A percentile compares a stretch with the other conserved stretches of the same genome.
Evolutionary conservation across 1,140 invertebrate genomes (phyloP).

Genomic region (Xylocopa sonorina): DNA sequence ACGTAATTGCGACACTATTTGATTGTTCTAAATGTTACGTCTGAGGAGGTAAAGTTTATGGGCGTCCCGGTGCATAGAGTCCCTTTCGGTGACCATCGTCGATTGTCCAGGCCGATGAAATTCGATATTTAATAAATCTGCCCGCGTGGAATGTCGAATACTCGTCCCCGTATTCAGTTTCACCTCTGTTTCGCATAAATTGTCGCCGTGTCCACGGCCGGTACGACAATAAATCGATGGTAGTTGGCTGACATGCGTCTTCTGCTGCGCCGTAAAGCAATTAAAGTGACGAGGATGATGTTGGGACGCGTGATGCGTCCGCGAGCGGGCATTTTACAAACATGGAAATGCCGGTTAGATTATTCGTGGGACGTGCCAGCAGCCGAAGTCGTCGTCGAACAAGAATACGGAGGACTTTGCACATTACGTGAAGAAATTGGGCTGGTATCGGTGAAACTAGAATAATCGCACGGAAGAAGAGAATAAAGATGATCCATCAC

Average conservation of each 20-base stretch:
- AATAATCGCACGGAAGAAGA: neutral
- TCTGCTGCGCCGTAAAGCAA: conserved; percentile 16
- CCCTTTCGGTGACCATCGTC: neutral
- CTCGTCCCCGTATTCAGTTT: conserved; percentile 22
- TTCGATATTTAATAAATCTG: conserved; percentile 41
- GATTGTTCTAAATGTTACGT: too few species aligned
- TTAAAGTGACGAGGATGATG: conserved; percentile 17
- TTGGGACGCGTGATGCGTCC: neutral
- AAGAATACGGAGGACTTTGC: neutral
- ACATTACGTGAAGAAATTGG: too few species aligned
- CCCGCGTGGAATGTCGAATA: neutral
- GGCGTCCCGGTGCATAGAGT: neutral
- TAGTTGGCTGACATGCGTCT: neutral
- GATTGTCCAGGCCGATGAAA: neutral
- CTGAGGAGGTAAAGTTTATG: neutral
- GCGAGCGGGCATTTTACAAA: conserved; percentile 2
- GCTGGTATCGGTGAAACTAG: too few species aligned
- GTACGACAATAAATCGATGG: conserved; percentile 15
- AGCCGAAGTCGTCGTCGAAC: neutral
- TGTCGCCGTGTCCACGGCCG: conserved; percentile 9
- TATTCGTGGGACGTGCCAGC: neutral
- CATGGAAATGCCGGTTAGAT: conserved; percentile 25
- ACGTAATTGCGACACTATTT: too few species aligned
- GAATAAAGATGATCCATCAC: too few species aligned
- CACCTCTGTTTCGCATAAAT: conserved; percentile 34